phyloP scores from a whole-genome alignment of 2,797 vertebrate genomes.

The Sebastes itinus region DNA sequence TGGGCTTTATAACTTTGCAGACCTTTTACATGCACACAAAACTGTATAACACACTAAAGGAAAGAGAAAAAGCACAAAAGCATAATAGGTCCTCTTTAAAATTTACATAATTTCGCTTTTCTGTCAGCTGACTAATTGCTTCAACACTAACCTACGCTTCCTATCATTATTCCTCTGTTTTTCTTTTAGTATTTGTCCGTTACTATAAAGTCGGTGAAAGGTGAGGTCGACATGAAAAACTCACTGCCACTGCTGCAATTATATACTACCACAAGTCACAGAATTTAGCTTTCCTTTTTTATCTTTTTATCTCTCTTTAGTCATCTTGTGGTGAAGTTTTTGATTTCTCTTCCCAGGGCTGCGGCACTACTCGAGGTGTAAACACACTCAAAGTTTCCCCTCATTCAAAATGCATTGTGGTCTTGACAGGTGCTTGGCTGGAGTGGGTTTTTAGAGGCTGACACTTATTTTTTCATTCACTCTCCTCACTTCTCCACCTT shows the following conservation, averaged over 20 bases:
- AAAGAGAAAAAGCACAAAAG: too few relatives aligned
- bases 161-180: background rate
- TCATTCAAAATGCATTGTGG: slow-evolving; percentile 66
- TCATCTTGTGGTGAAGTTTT: slow-evolving; percentile 35
- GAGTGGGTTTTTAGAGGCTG: slow-evolving; percentile 44
- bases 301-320: slow-evolving; percentile 30
- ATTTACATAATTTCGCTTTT: background rate
- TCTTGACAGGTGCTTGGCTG: slow-evolving; percentile 63
- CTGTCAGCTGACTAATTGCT: background rate
- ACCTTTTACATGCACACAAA: too few relatives aligned
- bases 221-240: slow-evolving; percentile 18
- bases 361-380: slow-evolving; percentile 11
- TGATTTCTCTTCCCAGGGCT: slow-evolving; percentile 46
- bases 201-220: background rate
- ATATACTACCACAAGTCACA: slow-evolving; percentile 23
- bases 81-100: too few relatives aligned
- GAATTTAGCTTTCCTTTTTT: slow-evolving; percentile 22
- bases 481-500: slow-evolving; percentile 50
- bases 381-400: slow-evolving; percentile 51
- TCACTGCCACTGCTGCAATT: background rate
- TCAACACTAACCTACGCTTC: background rate
- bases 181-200: background rate
- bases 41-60: too few relatives aligned
- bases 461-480: slow-evolving; percentile 58
- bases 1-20: too few relatives aligned